These are phyloP conservation scores for Genyomyrus donnyi DNA, from an alignment of 2,113 vertebrate genomes.

Conservation along the genomic window DNA sequence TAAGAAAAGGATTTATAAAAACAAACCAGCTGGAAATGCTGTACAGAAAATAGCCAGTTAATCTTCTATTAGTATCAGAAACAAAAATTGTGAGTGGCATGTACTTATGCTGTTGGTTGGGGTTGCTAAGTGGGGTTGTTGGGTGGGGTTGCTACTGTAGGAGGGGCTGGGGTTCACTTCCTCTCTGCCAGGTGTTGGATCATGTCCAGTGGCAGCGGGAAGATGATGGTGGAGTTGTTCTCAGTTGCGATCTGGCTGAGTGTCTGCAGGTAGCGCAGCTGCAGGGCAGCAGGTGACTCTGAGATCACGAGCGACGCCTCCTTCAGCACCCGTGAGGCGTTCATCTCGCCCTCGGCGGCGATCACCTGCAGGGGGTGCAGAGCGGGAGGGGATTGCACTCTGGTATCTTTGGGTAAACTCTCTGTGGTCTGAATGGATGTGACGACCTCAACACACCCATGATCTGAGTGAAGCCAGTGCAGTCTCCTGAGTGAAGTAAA, in stretches of 20 bases:
- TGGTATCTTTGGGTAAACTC: not conserved
- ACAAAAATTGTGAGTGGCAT: not conserved
- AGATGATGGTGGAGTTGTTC: constrained; percentile 82
- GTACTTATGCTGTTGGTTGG: not conserved
- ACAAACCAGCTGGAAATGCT: not conserved
- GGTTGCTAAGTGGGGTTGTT: not conserved
- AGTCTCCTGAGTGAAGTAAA: not conserved
- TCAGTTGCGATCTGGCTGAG: constrained; percentile 67
- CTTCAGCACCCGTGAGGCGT: constrained; percentile 74
- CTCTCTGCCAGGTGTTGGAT: constrained; percentile 51
- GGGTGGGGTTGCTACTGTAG: not conserved
- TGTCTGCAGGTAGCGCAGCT: constrained; percentile 75
- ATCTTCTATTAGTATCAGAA: not conserved
- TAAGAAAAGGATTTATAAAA: not conserved
- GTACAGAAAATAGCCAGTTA: not conserved
- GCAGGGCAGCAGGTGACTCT: constrained; percentile 66
- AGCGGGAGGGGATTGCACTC: not conserved
- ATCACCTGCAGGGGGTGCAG: constrained; percentile 34
- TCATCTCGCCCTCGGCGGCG: constrained; percentile 67
- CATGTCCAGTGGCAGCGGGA: constrained; percentile 76
- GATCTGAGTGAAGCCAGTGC: not conserved
- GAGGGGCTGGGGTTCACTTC: constrained; percentile 25
- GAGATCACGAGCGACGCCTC: constrained; percentile 70
- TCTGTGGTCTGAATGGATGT: not conserved
- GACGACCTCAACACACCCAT: not conserved